Evolutionary conservation across 2,797 vertebrate genomes (phyloP), one percentile per base, ranked within the genome.

Genomic region (Aythya fuligula): DNA sequence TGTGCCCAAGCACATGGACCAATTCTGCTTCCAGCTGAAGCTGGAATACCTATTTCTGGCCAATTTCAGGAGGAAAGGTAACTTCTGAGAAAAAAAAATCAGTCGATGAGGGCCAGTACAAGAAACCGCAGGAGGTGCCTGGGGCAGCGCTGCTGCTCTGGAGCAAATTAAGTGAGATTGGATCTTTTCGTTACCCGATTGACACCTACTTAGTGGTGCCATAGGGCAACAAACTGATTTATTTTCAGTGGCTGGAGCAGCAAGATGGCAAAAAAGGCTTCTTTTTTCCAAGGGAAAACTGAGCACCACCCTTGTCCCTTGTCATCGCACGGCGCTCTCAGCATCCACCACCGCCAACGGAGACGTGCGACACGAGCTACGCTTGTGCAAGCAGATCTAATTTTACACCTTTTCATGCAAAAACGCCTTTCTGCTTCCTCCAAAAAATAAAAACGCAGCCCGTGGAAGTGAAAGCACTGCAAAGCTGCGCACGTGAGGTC

Each of bases 161-260:
- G 27, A 72, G 72, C 58, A 34, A 64, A 72, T 91, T 66, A 87
- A 77, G 47, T 17, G 72, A 60, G 62, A 72, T 61, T 28, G 66
- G 60, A 87, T 61, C 78, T 87, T 87, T 83, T 67, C 66, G 49
- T 83, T 73, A 87, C 78, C 60, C 54, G 83, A 74, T 21, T 87
- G 90, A 87, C 66, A 66, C 45, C 8, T 17, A 49, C 39, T 51
- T 43, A 65, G 21, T 7, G 34, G 74, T 49, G 27, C 13, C 5
- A 20, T 9, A 13, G 51, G 53, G 53, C 65, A 43, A 51, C n/a
- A 17, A 43, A 62, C 51, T 13, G 73, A 83, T 73, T 83, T 87
- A 32, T 69, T 73, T 67, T 43, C 60, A 38, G 22, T 4, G 15
- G 72, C 36, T 65, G 76, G 27, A 60, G 64, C 36, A 64, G 57